Conservation (phyloP, 37 sponge, comb jelly and placozoan genomes). For the Corticium candelabrum region DNA sequence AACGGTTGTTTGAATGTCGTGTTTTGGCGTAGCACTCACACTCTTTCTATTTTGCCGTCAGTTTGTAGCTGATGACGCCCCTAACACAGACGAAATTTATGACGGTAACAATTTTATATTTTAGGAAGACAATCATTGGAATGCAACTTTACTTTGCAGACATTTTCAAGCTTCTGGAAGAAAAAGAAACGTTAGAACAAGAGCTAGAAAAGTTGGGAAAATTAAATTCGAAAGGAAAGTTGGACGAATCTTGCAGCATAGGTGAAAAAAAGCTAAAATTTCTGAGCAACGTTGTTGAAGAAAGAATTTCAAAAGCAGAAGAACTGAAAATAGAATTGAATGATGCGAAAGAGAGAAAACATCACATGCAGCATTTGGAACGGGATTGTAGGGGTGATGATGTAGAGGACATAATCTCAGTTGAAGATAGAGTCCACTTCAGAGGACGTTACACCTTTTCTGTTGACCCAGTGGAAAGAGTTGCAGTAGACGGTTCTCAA, state of each 20-base stretch:
- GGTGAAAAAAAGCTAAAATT: not conserved
- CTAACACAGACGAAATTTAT: conserved; percentile 2
- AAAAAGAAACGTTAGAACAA: not conserved
- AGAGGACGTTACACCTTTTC: not conserved
- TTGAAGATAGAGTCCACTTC: not conserved
- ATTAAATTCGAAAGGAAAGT: not conserved
- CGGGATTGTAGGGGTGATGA: not conserved
- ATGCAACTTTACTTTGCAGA: not conserved
- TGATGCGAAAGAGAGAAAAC: not conserved
- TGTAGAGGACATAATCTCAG: not conserved
- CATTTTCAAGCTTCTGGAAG: not conserved
- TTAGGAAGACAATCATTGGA: not conserved
- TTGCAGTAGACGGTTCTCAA: not conserved
- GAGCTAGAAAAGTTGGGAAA: not conserved
- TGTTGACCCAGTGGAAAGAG: not conserved
- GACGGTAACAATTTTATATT: not conserved
- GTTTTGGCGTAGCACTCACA: too few relatives aligned
- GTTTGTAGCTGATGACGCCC: too few relatives aligned
- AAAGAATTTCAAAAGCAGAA: not conserved
- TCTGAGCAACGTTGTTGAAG: not conserved
- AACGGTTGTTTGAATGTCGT: too few relatives aligned
- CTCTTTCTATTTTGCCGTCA: too few relatives aligned
- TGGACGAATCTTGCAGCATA: not conserved
- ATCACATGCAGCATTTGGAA: not conserved
- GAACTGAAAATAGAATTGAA: not conserved